These are phyloP conservation scores for Bombus confusus DNA, from an alignment of 1,140 invertebrate genomes.

Conservation along the genomic window DNA sequence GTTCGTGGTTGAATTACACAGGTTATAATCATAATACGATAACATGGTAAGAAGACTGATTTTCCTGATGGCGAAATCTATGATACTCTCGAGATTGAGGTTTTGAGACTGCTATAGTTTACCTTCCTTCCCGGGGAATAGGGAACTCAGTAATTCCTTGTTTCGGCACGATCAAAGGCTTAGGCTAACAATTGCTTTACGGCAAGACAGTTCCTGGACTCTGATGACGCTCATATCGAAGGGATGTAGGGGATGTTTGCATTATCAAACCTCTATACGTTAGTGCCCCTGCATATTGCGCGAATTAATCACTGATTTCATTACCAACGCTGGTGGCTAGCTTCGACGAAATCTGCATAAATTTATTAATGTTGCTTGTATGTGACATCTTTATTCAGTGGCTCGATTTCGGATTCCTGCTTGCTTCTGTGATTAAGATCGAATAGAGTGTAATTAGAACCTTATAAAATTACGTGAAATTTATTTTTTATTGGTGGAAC, in stretches of 20 bases:
- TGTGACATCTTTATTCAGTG: neutral
- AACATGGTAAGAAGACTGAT: too few species aligned
- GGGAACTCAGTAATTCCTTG: neutral
- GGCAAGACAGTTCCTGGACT: slow-evolving; percentile 11
- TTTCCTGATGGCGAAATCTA: too few species aligned
- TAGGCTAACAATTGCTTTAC: slow-evolving; percentile 18
- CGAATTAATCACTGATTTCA: slow-evolving; percentile 39
- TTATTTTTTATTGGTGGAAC: too few species aligned
- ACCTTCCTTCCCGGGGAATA: neutral
- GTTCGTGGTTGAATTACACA: too few species aligned
- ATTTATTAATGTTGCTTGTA: slow-evolving; percentile 21
- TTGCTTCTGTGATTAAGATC: too few species aligned
- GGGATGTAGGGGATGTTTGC: slow-evolving; percentile 9
- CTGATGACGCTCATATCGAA: neutral
- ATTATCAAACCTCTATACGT: slow-evolving; percentile 12
- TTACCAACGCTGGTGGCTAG: neutral
- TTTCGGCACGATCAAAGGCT: slow-evolving; percentile 29
- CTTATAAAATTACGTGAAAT: too few species aligned
- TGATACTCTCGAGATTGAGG: neutral
- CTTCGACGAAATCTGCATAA: slow-evolving; percentile 7
- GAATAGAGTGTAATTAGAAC: too few species aligned
- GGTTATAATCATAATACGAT: too few species aligned
- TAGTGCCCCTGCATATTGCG: slow-evolving; percentile 8
- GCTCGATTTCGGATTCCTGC: too few species aligned
- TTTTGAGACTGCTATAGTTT: neutral